Evolutionary conservation across 2,888 invertebrate species (phyloP).

Genomic region (Eurytoma adleriae): DNA sequence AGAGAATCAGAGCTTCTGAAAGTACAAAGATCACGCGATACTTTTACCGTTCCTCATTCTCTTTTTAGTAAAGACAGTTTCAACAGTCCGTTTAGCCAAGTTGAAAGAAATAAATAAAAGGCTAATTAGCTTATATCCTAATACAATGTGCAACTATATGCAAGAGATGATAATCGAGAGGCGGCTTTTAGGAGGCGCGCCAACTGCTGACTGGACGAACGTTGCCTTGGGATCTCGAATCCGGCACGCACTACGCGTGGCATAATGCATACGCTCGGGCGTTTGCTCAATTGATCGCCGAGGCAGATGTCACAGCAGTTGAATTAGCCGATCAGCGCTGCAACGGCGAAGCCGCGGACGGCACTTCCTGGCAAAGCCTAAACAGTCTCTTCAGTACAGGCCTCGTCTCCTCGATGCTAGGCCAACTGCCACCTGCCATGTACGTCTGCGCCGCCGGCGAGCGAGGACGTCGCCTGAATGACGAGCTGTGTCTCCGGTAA

Average conservation of each 20-base stretch:
- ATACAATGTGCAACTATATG: too few relatives aligned
- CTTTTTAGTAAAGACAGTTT: too few relatives aligned
- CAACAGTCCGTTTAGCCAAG: too few relatives aligned
- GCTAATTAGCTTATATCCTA: too few relatives aligned
- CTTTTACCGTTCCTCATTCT: too few relatives aligned
- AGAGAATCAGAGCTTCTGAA: too few relatives aligned
- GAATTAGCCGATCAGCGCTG: neutral
- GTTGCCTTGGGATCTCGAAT: conserved; percentile 55
- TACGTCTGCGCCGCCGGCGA: conserved; percentile 60
- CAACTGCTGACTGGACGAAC: conserved; percentile 58
- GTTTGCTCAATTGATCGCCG: neutral
- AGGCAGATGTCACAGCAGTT: neutral
- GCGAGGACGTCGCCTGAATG: conserved; percentile 32
- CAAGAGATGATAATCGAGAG: too few relatives aligned
- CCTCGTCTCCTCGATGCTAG: conserved; percentile 60
- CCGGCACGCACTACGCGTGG: neutral
- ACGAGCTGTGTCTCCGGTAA: conserved; percentile 63
- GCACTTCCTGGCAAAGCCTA: neutral
- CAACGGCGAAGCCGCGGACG: neutral
- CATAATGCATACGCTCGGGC: conserved; percentile 20
- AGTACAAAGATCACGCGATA: too few relatives aligned
- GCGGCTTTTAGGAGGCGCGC: conserved; percentile 10
- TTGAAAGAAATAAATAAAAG: too few relatives aligned
- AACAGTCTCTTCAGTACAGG: conserved; percentile 24
- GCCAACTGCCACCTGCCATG: conserved; percentile 61